Evolutionary conservation across 2,797 vertebrate species (phyloP).

Genomic region (Thamnophis elegans): DNA sequence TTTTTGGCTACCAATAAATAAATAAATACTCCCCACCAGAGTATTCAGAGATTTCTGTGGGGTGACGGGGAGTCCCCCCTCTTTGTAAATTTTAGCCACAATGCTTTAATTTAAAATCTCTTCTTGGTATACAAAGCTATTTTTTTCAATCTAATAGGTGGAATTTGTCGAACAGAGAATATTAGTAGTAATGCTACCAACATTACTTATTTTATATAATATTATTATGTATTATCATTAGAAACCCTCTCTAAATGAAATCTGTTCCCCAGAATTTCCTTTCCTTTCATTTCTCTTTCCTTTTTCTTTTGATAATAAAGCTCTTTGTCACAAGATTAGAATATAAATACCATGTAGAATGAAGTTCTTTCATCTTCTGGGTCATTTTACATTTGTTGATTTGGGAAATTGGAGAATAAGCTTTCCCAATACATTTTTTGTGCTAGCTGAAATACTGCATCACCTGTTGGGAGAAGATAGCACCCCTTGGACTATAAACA

Average conservation of each 20-base stretch:
- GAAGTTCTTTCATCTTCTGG: slow-evolving; percentile 62
- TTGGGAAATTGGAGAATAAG: background rate
- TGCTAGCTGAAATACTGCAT: background rate
- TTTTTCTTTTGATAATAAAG: background rate
- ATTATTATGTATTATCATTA: background rate
- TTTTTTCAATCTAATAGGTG: background rate
- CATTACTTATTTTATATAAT: background rate
- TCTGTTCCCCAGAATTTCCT: background rate
- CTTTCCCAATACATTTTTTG: background rate
- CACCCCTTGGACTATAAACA: background rate
- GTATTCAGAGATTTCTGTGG: background rate
- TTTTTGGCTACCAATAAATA: background rate
- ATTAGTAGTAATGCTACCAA: background rate
- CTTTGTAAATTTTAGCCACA: background rate
- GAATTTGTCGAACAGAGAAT: background rate
- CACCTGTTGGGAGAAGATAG: background rate
- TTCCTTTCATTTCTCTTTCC: background rate
- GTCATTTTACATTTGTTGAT: background rate
- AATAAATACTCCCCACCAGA: background rate
- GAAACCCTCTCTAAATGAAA: background rate
- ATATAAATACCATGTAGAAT: slow-evolving; percentile 55
- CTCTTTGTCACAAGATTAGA: slow-evolving; percentile 46
- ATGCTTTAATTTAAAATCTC: background rate
- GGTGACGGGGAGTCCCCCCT: background rate
- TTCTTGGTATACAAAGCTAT: background rate